Conservation (phyloP, 2,113 vertebrate species). For the Bubo bubo region DNA sequence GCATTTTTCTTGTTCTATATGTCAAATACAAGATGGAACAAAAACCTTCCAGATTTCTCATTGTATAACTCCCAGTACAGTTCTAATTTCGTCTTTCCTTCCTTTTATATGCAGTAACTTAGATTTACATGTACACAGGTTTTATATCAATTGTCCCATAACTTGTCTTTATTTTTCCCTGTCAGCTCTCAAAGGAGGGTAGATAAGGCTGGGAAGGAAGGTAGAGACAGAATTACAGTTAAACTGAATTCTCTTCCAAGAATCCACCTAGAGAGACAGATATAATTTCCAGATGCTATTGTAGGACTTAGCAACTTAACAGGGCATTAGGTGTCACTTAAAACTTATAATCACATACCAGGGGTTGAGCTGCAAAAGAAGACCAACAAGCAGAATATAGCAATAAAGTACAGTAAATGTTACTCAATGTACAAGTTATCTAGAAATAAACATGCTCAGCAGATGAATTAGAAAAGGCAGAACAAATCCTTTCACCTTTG, state of each 20-base stretch:
- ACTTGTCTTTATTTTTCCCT: slow-evolving; percentile 32
- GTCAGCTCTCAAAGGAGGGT: not conserved
- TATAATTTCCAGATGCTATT: slow-evolving; percentile 28
- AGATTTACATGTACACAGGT: not conserved
- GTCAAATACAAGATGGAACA: not conserved
- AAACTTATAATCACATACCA: slow-evolving; percentile 14
- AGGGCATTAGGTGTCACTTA: slow-evolving; percentile 30
- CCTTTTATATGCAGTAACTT: not conserved
- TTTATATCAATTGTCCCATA: slow-evolving; percentile 26
- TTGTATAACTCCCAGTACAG: not conserved
- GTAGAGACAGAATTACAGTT: not conserved
- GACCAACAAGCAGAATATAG: not conserved
- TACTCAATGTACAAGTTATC: not conserved
- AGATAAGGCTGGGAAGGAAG: not conserved
- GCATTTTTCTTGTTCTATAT: not conserved
- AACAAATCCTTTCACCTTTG: slow-evolving; percentile 1
- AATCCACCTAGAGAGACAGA: slow-evolving; percentile 22
- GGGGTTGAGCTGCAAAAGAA: not conserved
- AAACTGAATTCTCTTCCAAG: slow-evolving; percentile 3
- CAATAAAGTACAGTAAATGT: not conserved
- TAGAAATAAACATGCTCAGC: not conserved
- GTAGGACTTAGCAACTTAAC: slow-evolving; percentile 31
- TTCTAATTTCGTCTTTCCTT: slow-evolving; percentile 4
- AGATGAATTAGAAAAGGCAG: not conserved
- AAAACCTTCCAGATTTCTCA: not conserved